Evolutionary conservation across 2,888 invertebrate genomes (phyloP).

Genomic region (Torymus aiolomorphi): DNA sequence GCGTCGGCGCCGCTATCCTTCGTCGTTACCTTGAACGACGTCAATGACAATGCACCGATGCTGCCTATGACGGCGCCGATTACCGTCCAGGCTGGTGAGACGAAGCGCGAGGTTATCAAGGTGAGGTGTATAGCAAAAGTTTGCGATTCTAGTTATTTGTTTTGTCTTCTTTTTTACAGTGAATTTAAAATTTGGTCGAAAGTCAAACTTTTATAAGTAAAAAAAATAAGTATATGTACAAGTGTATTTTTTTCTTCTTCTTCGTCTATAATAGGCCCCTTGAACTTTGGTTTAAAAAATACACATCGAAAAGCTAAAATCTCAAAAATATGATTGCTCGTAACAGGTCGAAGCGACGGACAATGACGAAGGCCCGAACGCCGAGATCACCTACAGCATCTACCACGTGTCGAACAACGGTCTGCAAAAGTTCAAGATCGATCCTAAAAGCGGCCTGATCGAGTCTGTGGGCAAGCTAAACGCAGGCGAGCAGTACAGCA

Average conservation of each 20-base stretch:
- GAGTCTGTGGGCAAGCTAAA: slow-evolving; percentile 88
- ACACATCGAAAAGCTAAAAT: too few species aligned
- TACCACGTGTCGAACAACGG: slow-evolving; percentile 95
- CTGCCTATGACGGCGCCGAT: slow-evolving; percentile 89
- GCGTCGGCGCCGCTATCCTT: slow-evolving; percentile 90
- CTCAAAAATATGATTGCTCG: background rate
- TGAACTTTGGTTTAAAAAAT: too few species aligned
- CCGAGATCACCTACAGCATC: slow-evolving; percentile 88
- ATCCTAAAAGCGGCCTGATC: slow-evolving; percentile 86
- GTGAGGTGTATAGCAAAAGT: slow-evolving; percentile 72
- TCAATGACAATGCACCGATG: slow-evolving; percentile 91
- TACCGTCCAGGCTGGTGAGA: slow-evolving; percentile 87
- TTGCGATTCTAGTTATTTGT: too few species aligned
- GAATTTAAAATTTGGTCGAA: too few species aligned
- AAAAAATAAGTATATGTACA: too few species aligned
- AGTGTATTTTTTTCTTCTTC: too few species aligned
- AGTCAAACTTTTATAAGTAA: too few species aligned
- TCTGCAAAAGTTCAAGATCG: slow-evolving; percentile 89
- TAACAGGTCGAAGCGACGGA: slow-evolving; percentile 86
- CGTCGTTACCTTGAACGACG: slow-evolving; percentile 86
- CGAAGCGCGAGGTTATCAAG: slow-evolving; percentile 82
- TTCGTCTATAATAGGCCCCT: too few species aligned
- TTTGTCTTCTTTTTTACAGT: too few species aligned
- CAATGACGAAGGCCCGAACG: slow-evolving; percentile 91
- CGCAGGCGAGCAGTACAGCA: slow-evolving; percentile 92